Evolutionary conservation across 1,140 invertebrate genomes (phyloP).

Genomic region (Trypoxylus dichotomus): DNA sequence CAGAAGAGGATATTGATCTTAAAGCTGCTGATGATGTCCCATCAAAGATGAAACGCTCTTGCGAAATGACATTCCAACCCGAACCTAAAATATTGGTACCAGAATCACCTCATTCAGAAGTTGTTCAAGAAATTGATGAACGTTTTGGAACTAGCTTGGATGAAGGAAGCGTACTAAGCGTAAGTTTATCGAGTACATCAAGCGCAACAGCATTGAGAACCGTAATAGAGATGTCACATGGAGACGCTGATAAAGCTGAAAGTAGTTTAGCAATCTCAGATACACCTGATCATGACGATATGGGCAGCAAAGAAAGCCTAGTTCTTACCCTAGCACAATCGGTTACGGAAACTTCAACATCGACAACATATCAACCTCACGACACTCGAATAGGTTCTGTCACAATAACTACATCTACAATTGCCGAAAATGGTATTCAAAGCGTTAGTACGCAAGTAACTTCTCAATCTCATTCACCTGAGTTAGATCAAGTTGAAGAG

Average conservation of each 20-base stretch:
- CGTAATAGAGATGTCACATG: constrained; percentile 57
- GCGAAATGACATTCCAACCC: constrained; percentile 87
- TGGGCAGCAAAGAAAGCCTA: constrained; percentile 45
- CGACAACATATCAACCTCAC: constrained; percentile 41
- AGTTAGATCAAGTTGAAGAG: constrained; percentile 56
- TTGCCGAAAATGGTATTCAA: constrained; percentile 55
- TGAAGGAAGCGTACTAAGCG: constrained; percentile 59
- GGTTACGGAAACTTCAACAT: constrained; percentile 50
- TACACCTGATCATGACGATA: constrained; percentile 54
- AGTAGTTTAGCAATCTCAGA: constrained; percentile 55
- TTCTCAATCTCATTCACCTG: constrained; percentile 53
- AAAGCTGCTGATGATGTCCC: constrained; percentile 45
- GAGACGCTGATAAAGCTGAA: constrained; percentile 51
- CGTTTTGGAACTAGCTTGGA: constrained; percentile 60
- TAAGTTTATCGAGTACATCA: constrained; percentile 61
- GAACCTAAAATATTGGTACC: constrained; percentile 57
- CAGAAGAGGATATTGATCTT: constrained; percentile 55
- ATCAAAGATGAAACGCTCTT: constrained; percentile 78
- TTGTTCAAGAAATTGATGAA: constrained; percentile 47
- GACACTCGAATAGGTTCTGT: constrained; percentile 55
- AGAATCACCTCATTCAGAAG: constrained; percentile 46
- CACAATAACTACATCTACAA: constrained; percentile 56
- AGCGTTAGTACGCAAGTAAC: constrained; percentile 61
- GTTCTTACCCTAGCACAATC: not conserved
- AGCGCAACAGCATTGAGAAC: constrained; percentile 56